A percentile compares a stretch with the other conserved stretches of the same genome.
These are phyloP conservation scores for Trinorchestia longiramus DNA, from an alignment of 1,140 invertebrate species.

Conservation along the genomic window DNA sequence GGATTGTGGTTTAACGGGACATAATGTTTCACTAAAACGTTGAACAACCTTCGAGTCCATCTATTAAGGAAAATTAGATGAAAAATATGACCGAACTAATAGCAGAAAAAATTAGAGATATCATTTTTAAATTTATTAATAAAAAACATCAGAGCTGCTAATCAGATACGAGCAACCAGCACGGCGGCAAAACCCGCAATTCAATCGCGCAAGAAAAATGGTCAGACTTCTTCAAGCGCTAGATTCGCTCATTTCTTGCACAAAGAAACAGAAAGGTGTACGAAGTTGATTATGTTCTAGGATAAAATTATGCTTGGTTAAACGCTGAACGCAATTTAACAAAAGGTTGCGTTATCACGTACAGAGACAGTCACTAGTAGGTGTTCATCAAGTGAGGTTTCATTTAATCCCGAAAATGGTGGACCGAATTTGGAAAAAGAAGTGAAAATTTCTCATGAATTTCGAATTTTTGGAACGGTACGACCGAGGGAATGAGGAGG, in stretches of 20 bases:
- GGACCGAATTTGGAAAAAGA: neutral
- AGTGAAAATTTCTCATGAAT: neutral
- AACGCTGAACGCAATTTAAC: neutral
- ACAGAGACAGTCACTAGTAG: neutral
- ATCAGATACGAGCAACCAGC: neutral
- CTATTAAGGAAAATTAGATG: neutral
- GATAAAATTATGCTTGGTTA: neutral
- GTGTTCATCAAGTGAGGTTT: neutral
- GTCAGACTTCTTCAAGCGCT: neutral
- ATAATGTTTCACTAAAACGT: neutral
- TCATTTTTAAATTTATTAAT: neutral
- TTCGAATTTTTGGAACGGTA: neutral
- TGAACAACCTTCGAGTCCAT: neutral
- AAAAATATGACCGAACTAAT: neutral
- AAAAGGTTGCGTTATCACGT: neutral
- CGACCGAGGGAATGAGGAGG: neutral
- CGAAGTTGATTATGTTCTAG: neutral
- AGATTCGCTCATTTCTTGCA: neutral
- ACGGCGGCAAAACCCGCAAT: neutral
- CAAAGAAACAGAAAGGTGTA: neutral
- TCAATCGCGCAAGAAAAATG: neutral
- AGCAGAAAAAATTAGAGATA: neutral
- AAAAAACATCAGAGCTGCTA: neutral
- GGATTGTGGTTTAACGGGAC: neutral
- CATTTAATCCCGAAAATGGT: neutral